Evolutionary conservation across 2,888 invertebrate genomes (phyloP).

Genomic region (Parelbella ahira): DNA sequence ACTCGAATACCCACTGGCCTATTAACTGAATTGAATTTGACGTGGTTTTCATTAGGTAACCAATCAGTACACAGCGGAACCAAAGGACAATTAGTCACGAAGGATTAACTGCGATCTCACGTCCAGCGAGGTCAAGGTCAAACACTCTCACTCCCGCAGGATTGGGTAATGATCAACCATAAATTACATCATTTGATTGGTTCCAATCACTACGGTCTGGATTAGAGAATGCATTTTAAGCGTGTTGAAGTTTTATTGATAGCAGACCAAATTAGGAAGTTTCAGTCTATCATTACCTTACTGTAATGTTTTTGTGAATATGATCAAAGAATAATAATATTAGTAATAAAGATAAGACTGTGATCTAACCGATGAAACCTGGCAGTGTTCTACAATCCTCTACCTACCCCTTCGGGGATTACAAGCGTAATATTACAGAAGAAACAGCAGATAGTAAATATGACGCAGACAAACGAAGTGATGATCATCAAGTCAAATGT

Average conservation of each 20-base stretch:
- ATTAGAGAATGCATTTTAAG: constrained; percentile 56
- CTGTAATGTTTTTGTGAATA: too few species aligned
- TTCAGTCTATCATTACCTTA: constrained; percentile 9
- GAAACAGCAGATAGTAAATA: too few species aligned
- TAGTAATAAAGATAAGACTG: too few species aligned
- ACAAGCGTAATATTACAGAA: too few species aligned
- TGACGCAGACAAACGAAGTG: too few species aligned
- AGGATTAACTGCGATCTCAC: constrained; percentile 54
- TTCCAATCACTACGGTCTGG: constrained; percentile 67
- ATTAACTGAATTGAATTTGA: constrained; percentile 46
- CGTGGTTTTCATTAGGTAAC: constrained; percentile 55
- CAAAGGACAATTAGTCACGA: constrained; percentile 62
- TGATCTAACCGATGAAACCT: too few species aligned
- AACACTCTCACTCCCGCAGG: constrained; percentile 38
- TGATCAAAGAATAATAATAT: too few species aligned
- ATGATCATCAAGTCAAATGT: too few species aligned
- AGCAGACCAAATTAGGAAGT: constrained; percentile 33
- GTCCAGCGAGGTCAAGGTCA: constrained; percentile 54
- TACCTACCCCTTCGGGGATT: too few species aligned
- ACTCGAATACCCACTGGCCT: constrained; percentile 41
- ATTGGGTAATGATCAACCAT: constrained; percentile 52
- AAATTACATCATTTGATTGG: constrained; percentile 74
- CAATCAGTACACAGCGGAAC: constrained; percentile 62
- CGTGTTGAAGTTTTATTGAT: constrained; percentile 45
- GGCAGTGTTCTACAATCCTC: too few species aligned